Evolutionary conservation across 2,797 vertebrate genomes (phyloP).

Genomic region (Neostethus bicornis): DNA sequence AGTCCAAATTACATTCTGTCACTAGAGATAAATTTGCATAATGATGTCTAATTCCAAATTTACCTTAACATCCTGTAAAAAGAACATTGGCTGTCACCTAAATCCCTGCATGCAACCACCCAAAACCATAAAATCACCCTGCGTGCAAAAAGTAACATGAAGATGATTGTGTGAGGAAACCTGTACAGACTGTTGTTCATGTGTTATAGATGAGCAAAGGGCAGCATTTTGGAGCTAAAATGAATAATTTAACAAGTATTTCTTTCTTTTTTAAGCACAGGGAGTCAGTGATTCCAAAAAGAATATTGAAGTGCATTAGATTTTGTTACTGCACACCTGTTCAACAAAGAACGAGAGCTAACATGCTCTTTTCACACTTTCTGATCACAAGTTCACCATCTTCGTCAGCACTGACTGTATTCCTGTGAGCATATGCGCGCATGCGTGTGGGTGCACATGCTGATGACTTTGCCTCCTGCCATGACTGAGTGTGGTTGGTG

Average conservation of each 20-base stretch:
- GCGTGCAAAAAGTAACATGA: constrained; percentile 9
- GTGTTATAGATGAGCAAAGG: constrained; percentile 60
- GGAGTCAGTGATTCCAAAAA: constrained; percentile 9
- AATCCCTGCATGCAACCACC: background rate
- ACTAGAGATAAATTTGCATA: too few relatives aligned
- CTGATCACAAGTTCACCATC: constrained; percentile 35
- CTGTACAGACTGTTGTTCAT: constrained; percentile 46
- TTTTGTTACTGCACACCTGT: constrained; percentile 40
- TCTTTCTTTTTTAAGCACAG: constrained; percentile 39
- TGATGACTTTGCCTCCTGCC: constrained; percentile 14
- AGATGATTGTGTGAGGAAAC: constrained; percentile 30
- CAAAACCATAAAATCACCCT: constrained; percentile 14
- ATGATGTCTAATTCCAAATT: too few relatives aligned
- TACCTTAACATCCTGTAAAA: too few relatives aligned
- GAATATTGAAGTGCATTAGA: constrained; percentile 17
- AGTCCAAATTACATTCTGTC: too few relatives aligned
- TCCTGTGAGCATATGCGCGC: constrained; percentile 15
- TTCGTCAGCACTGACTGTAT: constrained; percentile 31
- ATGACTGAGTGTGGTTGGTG: constrained; percentile 16
- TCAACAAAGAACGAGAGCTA: constrained; percentile 14
- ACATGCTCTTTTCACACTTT: constrained; percentile 38
- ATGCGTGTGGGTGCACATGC: constrained; percentile 4
- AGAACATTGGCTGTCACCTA: background rate
- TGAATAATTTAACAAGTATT: constrained; percentile 61
- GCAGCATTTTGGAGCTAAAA: constrained; percentile 42